These are phyloP conservation scores for Calyptomena viridis DNA, from an alignment of 2,113 vertebrate genomes.

Conservation along the genomic window DNA sequence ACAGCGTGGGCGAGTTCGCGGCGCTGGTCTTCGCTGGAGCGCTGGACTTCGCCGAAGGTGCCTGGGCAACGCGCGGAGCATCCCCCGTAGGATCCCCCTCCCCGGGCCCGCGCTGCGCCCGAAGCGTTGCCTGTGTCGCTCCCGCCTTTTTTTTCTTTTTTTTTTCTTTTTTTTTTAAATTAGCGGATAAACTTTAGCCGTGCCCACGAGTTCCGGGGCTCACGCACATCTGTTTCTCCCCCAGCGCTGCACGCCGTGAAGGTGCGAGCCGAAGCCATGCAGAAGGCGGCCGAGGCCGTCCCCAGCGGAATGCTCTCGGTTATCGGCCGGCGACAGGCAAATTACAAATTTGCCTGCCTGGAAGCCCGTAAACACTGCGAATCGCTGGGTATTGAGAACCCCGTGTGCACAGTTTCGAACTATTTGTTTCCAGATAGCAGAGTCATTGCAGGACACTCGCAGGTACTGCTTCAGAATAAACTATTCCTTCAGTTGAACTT, in stretches of 20 bases:
- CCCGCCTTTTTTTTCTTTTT: background rate
- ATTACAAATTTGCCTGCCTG: slow-evolving; percentile 81
- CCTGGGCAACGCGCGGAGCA: background rate
- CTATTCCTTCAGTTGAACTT: background rate
- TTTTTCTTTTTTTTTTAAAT: background rate
- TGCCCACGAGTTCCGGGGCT: too few relatives aligned
- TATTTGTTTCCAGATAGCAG: slow-evolving; percentile 92
- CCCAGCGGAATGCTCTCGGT: slow-evolving; percentile 92
- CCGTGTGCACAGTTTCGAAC: slow-evolving; percentile 87
- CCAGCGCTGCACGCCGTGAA: slow-evolving; percentile 89
- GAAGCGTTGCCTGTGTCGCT: background rate
- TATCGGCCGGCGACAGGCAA: slow-evolving; percentile 75
- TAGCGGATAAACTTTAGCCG: background rate
- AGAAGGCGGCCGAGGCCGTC: slow-evolving; percentile 82
- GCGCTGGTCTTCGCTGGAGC: slow-evolving; percentile 94
- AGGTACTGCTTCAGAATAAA: slow-evolving; percentile 71
- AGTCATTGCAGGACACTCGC: slow-evolving; percentile 89
- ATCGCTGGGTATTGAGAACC: slow-evolving; percentile 78
- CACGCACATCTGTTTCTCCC: background rate
- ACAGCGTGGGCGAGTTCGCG: slow-evolving; percentile 94
- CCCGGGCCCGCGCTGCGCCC: background rate
- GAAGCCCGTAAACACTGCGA: slow-evolving; percentile 87
- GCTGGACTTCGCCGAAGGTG: slow-evolving; percentile 89
- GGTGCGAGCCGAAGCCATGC: slow-evolving; percentile 92
- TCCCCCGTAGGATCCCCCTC: background rate